Conservation (phyloP, 2,888 invertebrate species). For the Drosophila koepferae region DNA sequence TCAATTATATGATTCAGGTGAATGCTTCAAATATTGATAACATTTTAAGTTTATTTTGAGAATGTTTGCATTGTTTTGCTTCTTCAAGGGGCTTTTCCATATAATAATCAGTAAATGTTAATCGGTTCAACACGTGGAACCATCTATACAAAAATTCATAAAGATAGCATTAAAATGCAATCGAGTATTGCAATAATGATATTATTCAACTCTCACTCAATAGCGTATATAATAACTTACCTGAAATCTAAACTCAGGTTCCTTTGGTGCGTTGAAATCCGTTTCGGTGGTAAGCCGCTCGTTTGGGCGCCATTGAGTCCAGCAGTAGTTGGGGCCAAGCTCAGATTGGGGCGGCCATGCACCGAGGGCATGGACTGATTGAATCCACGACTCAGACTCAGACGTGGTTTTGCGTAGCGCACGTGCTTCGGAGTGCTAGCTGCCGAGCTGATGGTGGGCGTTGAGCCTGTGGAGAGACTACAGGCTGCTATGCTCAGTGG, state of each 20-base stretch:
- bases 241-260: slow-evolving; percentile 96
- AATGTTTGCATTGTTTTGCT: neutral
- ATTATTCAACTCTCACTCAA: neutral
- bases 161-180: neutral
- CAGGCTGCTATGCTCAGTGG: slow-evolving; percentile 79
- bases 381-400: slow-evolving; percentile 84
- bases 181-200: neutral
- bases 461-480: slow-evolving; percentile 27
- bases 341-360: slow-evolving; percentile 84
- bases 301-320: slow-evolving; percentile 32
- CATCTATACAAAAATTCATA: neutral
- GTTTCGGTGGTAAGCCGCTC: slow-evolving; percentile 75
- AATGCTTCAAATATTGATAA: neutral
- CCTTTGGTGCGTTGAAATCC: slow-evolving; percentile 90
- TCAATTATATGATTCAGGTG: neutral
- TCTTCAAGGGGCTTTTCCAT: neutral
- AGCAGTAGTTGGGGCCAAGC: slow-evolving; percentile 53
- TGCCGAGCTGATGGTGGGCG: slow-evolving; percentile 78
- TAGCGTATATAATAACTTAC: slow-evolving; percentile 85
- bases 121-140: neutral
- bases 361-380: slow-evolving; percentile 85
- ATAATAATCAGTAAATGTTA: neutral
- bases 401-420: slow-evolving; percentile 84
- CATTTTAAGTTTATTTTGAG: neutral
- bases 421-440: slow-evolving; percentile 84